These are phyloP conservation scores for Amitus sp. DNA, from an alignment of 2,888 invertebrate genomes.

Conservation along the genomic window DNA sequence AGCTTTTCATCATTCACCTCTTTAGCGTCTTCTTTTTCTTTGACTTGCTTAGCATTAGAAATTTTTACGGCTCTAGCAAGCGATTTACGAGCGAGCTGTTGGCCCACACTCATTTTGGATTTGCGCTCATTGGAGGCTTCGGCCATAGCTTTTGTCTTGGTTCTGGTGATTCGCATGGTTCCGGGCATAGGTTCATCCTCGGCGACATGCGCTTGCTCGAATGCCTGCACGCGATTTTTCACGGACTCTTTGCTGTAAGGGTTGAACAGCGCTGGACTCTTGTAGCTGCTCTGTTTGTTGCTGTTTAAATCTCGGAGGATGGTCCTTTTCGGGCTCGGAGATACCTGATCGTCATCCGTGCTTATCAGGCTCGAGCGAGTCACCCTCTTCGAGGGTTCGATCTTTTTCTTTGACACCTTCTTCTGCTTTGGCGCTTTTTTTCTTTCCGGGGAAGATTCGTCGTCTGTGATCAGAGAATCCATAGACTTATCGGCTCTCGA, in stretches of 20 bases:
- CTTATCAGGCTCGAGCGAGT: conserved; percentile 36
- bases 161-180: conserved; percentile 68
- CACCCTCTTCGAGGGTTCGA: conserved; percentile 26
- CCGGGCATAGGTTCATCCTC: conserved; percentile 34
- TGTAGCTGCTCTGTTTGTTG: conserved; percentile 48
- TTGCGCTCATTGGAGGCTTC: conserved; percentile 47
- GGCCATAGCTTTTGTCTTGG: conserved; percentile 71
- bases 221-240: conserved; percentile 71
- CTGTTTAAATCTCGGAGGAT: conserved; percentile 24
- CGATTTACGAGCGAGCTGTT: conserved; percentile 58
- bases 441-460: conserved; percentile 57
- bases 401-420: conserved; percentile 11
- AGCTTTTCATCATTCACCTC: conserved; percentile 47
- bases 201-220: conserved; percentile 67
- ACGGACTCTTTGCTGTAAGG: conserved; percentile 71
- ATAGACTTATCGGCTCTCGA: conserved; percentile 16
- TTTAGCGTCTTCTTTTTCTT: conserved; percentile 52
- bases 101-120: conserved; percentile 38
- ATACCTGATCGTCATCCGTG: conserved; percentile 48
- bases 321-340: conserved; percentile 45
- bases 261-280: conserved; percentile 65
- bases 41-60: conserved; percentile 50
- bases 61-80: conserved; percentile 57
- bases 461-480: conserved; percentile 56
- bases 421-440: conserved; percentile 22